phyloP scores from a whole-genome alignment of 2,888 invertebrate genomes.

The Ormyrus thymus region DNA sequence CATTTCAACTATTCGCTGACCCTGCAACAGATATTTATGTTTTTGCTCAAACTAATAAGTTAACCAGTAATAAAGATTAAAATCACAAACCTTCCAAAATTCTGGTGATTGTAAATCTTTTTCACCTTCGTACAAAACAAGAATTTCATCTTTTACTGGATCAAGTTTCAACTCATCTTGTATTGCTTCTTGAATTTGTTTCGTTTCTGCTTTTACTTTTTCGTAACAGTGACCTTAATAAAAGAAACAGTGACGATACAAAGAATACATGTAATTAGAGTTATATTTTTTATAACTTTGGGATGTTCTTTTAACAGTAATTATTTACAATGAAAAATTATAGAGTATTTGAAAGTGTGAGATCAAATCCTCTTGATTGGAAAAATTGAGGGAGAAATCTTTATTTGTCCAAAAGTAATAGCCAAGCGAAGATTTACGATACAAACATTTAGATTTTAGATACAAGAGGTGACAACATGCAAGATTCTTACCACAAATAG shows the following conservation, averaged over 20 bases:
- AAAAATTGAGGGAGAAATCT: too few relatives aligned
- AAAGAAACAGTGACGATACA: not conserved
- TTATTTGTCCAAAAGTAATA: too few relatives aligned
- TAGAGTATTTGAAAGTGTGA: too few relatives aligned
- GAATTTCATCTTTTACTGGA: conserved; percentile 89
- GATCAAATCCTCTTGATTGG: too few relatives aligned
- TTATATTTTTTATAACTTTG: too few relatives aligned
- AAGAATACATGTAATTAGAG: not conserved
- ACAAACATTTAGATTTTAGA: not conserved
- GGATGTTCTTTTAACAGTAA: too few relatives aligned
- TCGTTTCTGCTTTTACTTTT: conserved; percentile 88
- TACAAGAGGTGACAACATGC: not conserved
- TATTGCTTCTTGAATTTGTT: conserved; percentile 86
- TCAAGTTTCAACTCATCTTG: conserved; percentile 81
- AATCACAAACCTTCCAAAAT: conserved; percentile 71
- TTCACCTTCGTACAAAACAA: conserved; percentile 91
- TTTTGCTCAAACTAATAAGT: not conserved
- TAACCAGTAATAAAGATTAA: not conserved
- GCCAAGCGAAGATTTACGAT: too few relatives aligned
- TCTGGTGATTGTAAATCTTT: conserved; percentile 76
- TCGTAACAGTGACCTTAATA: conserved; percentile 87
- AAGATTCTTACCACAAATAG: conserved; percentile 85
- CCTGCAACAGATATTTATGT: conserved; percentile 65
- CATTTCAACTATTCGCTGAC: conserved; percentile 90
- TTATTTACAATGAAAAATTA: too few relatives aligned